Percentiles rank a stretch among this genome's conserved stretches.
These are phyloP conservation scores for Adelognathus sp. DNA, from an alignment of 2,888 invertebrate species.

Conservation along the genomic window DNA sequence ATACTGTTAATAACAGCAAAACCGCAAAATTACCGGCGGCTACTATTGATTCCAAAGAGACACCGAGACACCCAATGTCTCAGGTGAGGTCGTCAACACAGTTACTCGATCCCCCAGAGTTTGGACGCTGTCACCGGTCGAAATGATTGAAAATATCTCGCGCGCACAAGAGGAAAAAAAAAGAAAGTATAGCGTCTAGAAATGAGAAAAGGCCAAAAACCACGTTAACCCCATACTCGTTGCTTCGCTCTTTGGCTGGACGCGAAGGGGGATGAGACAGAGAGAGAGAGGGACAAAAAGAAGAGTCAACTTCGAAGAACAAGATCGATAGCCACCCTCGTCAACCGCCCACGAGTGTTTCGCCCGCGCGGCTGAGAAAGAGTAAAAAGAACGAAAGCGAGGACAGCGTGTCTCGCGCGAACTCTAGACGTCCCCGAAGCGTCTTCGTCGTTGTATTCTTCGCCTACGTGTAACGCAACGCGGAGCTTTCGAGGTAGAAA, in stretches of 20 bases:
- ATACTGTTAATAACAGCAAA: too few relatives aligned
- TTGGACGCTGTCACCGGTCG: not conserved
- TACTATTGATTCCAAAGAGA: not conserved
- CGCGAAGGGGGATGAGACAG: slow-evolving; percentile 20
- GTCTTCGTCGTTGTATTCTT: slow-evolving; percentile 79
- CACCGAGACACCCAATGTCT: not conserved
- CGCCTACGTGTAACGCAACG: slow-evolving; percentile 32
- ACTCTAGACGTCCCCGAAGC: slow-evolving; percentile 75
- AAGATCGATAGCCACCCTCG: slow-evolving; percentile 57
- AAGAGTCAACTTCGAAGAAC: slow-evolving; percentile 41
- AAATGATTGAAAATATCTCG: slow-evolving; percentile 17
- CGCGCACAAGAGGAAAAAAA: not conserved
- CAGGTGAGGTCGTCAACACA: not conserved
- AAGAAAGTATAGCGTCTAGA: not conserved
- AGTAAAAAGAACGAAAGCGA: slow-evolving; percentile 60
- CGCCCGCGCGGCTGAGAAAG: slow-evolving; percentile 4
- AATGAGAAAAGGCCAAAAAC: slow-evolving; percentile 21
- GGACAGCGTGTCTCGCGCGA: slow-evolving; percentile 7
- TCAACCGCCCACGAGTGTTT: slow-evolving; percentile 46
- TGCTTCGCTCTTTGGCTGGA: slow-evolving; percentile 20
- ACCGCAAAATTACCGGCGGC: too few relatives aligned
- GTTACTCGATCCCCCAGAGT: not conserved
- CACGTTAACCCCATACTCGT: slow-evolving; percentile 28
- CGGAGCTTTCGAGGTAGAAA: slow-evolving; percentile 20
- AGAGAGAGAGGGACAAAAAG: not conserved